Evolutionary conservation across 2,797 vertebrate species (phyloP), one percentile per base, ranked within the genome.

Genomic region (Scolopax bukidnonensis): DNA sequence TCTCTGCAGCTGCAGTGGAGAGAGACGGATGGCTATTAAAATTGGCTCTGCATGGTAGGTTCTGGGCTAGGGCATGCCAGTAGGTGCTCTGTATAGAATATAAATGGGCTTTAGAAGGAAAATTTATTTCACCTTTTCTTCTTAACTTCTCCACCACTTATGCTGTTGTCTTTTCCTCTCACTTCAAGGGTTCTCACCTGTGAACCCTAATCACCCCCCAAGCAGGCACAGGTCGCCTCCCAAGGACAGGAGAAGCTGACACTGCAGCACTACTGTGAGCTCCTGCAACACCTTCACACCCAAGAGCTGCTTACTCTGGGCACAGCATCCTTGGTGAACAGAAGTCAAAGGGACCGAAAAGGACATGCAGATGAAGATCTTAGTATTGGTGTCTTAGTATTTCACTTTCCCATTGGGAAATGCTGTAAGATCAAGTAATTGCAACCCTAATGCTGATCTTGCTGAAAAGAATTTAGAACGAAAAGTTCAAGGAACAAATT

Each of bases 221-320:
- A 0, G 1, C 11, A 51, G 36, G 41, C 0, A 0, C 61, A 68
- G 57, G 27, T 10, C 0, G 4, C 15, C 50, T 45, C 47, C 70
- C 50, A 41, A 12, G 27, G 59, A 25, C 41, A 73, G 79, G 19
- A 78, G 61, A 16, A n/a, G 24, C 61, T 47, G 13, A 23, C 2
- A 2, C 38, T 4, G 17, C 77, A 36, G 12, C 6, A 7, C 5
- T 11, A 64, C 15, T 2, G 2, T 10, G 17, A 50, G 38, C 45
- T 84, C 59, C 59, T 69, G 41, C 33, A 65, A 53, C 4, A 28
- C 43, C 16, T 64, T 53, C 33, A 15, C 0, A 0, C 5, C 18
- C 1, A 0, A 76, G 64, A 76, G 33, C 2, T 1, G 11, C 0
- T 3, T 54, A n/a, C 3, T 59, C 17, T 43, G n/a, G 73, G 57